phyloP scores from a whole-genome alignment of 2,797 vertebrate species.

The Galagoides demidoff region DNA sequence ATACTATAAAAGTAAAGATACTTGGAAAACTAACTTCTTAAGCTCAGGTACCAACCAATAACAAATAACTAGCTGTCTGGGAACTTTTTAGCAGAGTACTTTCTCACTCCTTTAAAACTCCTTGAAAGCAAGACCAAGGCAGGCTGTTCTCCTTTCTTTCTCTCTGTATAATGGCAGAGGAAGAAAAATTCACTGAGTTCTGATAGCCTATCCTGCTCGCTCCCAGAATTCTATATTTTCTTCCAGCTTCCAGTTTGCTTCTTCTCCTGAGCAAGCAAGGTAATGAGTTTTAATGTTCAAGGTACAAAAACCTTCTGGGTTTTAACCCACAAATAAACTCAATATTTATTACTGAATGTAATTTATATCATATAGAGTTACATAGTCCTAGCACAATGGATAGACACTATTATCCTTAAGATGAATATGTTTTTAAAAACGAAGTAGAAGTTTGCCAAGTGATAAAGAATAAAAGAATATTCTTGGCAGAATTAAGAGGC shows the following conservation, averaged over 20 bases:
- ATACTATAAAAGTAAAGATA: slow-evolving; percentile 42
- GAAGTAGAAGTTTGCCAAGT: background rate
- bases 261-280: background rate
- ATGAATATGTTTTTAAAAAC: background rate
- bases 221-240: slow-evolving; percentile 35
- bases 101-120: background rate
- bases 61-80: background rate
- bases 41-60: background rate
- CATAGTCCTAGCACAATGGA: background rate
- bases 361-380: background rate
- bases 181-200: background rate
- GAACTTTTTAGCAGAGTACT: background rate
- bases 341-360: background rate
- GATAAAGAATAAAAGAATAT: background rate
- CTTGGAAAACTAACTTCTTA: slow-evolving; percentile 20
- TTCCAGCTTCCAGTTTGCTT: background rate
- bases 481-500: slow-evolving; percentile 2
- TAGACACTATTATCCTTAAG: background rate
- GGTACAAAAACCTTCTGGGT: background rate
- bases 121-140: background rate
- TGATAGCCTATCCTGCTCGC: background rate
- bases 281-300: slow-evolving; percentile 6
- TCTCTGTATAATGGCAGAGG: background rate
- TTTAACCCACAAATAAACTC: background rate
- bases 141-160: background rate